These are phyloP conservation scores for Mus caroli DNA, from an alignment of 2,797 vertebrate genomes.

Conservation along the genomic window DNA sequence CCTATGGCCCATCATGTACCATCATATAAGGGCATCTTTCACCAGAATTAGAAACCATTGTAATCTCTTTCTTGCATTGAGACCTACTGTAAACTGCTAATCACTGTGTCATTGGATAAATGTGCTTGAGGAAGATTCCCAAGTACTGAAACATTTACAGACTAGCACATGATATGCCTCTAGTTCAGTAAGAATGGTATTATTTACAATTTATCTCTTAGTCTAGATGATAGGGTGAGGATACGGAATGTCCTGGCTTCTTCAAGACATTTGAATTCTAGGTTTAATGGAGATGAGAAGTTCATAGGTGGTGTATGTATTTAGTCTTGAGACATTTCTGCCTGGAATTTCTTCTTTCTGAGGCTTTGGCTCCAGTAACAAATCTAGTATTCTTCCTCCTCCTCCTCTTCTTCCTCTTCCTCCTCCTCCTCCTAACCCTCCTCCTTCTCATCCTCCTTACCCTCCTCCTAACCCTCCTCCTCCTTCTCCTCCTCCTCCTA, in stretches of 20 bases:
- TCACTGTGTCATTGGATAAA: neutral
- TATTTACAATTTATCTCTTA: neutral
- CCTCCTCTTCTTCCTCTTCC: accelerated
- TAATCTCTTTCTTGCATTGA: neutral
- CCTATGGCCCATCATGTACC: neutral
- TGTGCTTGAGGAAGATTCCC: neutral
- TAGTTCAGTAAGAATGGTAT: neutral
- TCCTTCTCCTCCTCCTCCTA: neutral
- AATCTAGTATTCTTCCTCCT: neutral
- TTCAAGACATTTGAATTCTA: neutral
- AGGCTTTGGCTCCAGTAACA: neutral
- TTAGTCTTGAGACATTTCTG: neutral
- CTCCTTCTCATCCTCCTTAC: neutral
- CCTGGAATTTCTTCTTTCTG: neutral
- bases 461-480: too few relatives aligned
- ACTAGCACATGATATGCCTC: neutral
- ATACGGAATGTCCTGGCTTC: neutral
- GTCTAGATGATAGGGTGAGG: neutral
- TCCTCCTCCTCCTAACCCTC: too few relatives aligned
- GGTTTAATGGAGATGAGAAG: neutral
- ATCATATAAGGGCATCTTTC: neutral
- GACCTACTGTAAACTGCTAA: neutral
- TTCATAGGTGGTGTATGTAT: neutral
- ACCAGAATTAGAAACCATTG: neutral
- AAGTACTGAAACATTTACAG: neutral